Conservation (phyloP, 2,888 invertebrate species). For the Hybos culiciformis region DNA sequence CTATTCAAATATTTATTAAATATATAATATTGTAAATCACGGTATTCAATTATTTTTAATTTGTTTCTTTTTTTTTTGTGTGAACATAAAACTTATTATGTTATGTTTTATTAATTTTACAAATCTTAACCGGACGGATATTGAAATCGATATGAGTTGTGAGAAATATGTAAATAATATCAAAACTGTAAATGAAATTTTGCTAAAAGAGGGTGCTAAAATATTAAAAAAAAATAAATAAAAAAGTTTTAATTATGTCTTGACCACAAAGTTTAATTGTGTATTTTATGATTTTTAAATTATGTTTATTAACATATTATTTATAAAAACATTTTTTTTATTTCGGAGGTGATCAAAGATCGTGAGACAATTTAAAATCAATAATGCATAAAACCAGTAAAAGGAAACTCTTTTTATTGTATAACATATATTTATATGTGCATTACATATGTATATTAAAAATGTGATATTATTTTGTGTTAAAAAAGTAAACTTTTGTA, state of each 20-base stretch:
- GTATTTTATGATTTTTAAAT: background rate
- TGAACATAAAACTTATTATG: too few relatives aligned
- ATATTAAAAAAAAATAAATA: background rate
- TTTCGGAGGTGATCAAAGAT: background rate
- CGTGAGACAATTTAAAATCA: background rate
- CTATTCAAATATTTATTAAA: background rate
- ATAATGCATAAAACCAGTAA: background rate
- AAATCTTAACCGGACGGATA: background rate
- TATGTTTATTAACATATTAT: background rate
- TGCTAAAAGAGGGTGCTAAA: too few relatives aligned
- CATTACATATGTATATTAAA: too few relatives aligned
- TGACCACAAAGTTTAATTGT: background rate
- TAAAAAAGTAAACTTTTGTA: too few relatives aligned
- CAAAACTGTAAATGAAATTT: too few relatives aligned
- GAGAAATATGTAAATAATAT: too few relatives aligned
- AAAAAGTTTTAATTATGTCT: background rate
- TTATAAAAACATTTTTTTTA: background rate
- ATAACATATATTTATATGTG: too few relatives aligned
- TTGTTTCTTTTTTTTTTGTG: background rate
- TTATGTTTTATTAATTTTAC: too few relatives aligned
- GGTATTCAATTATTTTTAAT: background rate
- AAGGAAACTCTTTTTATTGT: too few relatives aligned
- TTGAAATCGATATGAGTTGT: background rate
- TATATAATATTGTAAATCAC: background rate
- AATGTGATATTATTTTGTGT: too few relatives aligned